Evolutionary conservation across 2,888 invertebrate genomes (phyloP).

Genomic region (Tiliacea aurago): DNA sequence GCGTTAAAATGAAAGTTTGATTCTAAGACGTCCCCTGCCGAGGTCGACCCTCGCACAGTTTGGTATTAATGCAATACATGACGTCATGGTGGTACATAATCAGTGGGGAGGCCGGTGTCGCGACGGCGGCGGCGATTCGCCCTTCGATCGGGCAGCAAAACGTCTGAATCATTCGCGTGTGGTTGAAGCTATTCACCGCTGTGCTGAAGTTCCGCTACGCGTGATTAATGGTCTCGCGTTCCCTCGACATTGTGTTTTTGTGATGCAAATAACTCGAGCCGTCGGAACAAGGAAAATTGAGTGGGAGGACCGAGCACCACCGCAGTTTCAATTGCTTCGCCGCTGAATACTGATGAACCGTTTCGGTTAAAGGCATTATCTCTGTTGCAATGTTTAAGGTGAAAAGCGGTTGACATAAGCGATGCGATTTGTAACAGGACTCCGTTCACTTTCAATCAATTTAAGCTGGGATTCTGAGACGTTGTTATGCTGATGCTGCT

Average conservation of each 20-base stretch:
- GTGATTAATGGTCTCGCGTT: slow-evolving; percentile 89
- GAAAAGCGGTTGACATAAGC: slow-evolving; percentile 72
- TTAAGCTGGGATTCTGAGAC: slow-evolving; percentile 38
- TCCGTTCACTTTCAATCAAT: slow-evolving; percentile 54
- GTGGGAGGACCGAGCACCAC: slow-evolving; percentile 87
- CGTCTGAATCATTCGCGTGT: slow-evolving; percentile 88
- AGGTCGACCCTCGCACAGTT: slow-evolving; percentile 3
- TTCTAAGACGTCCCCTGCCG: slow-evolving; percentile 13
- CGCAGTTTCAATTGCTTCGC: slow-evolving; percentile 89
- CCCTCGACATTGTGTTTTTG: slow-evolving; percentile 90
- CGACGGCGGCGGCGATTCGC: slow-evolving; percentile 62
- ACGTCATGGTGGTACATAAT: slow-evolving; percentile 60
- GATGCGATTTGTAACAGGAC: slow-evolving; percentile 67
- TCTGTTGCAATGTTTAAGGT: slow-evolving; percentile 79
- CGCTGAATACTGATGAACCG: slow-evolving; percentile 89
- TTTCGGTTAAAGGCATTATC: slow-evolving; percentile 84
- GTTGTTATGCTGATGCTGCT: slow-evolving; percentile 34
- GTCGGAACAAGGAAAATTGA: slow-evolving; percentile 90
- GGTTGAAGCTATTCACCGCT: slow-evolving; percentile 86
- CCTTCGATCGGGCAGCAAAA: slow-evolving; percentile 81
- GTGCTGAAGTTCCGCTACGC: slow-evolving; percentile 84
- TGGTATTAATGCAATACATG: slow-evolving; percentile 55
- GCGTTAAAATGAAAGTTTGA: slow-evolving; percentile 26
- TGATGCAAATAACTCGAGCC: slow-evolving; percentile 90
- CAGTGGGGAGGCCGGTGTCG: slow-evolving; percentile 47